phyloP scores from a whole-genome alignment of 2,888 invertebrate species.

The Amphimallon solstitiale region DNA sequence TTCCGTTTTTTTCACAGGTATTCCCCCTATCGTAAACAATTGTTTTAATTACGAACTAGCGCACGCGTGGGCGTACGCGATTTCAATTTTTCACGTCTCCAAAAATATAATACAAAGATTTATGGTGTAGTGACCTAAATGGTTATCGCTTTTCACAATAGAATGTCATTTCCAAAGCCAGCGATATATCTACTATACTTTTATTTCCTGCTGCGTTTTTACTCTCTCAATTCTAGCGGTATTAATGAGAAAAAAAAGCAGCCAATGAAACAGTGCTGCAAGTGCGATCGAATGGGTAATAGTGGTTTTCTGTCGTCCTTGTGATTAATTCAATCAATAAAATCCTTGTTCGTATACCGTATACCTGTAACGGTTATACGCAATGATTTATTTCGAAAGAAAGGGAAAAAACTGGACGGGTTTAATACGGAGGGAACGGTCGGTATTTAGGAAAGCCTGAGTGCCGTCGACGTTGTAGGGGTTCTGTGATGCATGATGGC shows the following conservation, averaged over 20 bases:
- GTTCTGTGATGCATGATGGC: slow-evolving; percentile 47
- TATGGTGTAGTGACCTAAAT: slow-evolving; percentile 1
- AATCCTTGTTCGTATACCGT: not conserved
- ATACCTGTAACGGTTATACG: not conserved
- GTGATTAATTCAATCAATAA: slow-evolving; percentile 37
- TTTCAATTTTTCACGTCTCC: slow-evolving; percentile 3
- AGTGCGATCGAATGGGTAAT: slow-evolving; percentile 19
- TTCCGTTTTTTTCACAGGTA: not conserved
- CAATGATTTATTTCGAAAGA: slow-evolving; percentile 28
- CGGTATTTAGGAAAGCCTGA: slow-evolving; percentile 43
- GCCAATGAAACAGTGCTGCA: slow-evolving; percentile 19
- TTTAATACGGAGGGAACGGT: slow-evolving; percentile 41
- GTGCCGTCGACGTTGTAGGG: slow-evolving; percentile 47
- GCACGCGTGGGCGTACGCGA: not conserved
- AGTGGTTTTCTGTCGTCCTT: not conserved
- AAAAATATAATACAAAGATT: slow-evolving; percentile 15
- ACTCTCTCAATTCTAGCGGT: not conserved
- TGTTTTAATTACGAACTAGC: slow-evolving; percentile 17
- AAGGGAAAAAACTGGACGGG: slow-evolving; percentile 36
- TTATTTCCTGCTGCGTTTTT: slow-evolving; percentile 8
- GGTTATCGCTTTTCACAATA: slow-evolving; percentile 23
- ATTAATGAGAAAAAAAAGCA: slow-evolving; percentile 13
- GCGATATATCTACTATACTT: slow-evolving; percentile 20
- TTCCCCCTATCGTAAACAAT: slow-evolving; percentile 5
- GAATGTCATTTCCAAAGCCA: slow-evolving; percentile 17